phyloP scores from a whole-genome alignment of 2,888 invertebrate species.

The Blastobasis lacticolella region DNA sequence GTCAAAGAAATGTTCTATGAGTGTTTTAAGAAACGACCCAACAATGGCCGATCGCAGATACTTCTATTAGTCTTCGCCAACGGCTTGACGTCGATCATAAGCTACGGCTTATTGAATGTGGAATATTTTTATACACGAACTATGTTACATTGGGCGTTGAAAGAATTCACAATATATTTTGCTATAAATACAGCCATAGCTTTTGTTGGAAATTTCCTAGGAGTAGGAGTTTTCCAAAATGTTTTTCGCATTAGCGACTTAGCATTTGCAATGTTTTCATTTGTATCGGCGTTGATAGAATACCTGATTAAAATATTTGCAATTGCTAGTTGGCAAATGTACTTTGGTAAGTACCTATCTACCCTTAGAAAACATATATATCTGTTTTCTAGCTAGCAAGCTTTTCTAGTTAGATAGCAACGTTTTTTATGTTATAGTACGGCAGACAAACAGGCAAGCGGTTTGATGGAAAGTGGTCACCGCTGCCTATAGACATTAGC shows the following conservation, averaged over 20 bases:
- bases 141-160: constrained; percentile 73
- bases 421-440: too few relatives aligned
- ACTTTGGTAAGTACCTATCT: background rate
- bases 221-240: constrained; percentile 37
- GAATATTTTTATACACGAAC: constrained; percentile 37
- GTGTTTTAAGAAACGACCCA: constrained; percentile 47
- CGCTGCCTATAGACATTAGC: too few relatives aligned
- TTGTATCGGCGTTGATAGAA: constrained; percentile 20
- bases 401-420: too few relatives aligned
- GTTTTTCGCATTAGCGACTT: constrained; percentile 9
- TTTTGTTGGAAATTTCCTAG: constrained; percentile 61
- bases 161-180: constrained; percentile 64
- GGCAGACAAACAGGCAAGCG: too few relatives aligned
- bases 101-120: constrained; percentile 42
- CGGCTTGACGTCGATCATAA: constrained; percentile 33
- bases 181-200: constrained; percentile 52
- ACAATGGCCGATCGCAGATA: constrained; percentile 37
- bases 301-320: constrained; percentile 34
- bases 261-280: too few relatives aligned
- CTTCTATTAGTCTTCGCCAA: constrained; percentile 9
- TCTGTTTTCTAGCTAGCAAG: too few relatives aligned
- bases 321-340: constrained; percentile 37
- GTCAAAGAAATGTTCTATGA: constrained; percentile 52
- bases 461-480: too few relatives aligned
- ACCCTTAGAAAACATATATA: too few relatives aligned